A percentile compares a stretch with the other conserved stretches of the same genome.
Conservation (phyloP, 2,797 vertebrate genomes). For the Paguma larvata region DNA sequence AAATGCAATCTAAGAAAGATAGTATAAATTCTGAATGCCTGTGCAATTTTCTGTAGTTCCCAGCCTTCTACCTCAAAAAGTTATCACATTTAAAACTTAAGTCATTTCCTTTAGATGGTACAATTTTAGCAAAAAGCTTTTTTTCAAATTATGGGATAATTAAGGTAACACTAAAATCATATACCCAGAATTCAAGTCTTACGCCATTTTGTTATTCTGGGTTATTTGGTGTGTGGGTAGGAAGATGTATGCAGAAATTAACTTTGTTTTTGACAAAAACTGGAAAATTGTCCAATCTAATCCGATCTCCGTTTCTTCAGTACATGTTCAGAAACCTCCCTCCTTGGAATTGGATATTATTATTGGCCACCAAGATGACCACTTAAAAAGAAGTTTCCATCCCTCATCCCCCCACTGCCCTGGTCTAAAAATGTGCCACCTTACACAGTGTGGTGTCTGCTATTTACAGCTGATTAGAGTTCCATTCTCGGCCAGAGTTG, state of each 20-base stretch:
- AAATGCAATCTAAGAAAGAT: slow-evolving; percentile 65
- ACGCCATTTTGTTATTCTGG: not conserved
- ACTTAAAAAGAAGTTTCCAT: slow-evolving; percentile 1
- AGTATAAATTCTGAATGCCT: slow-evolving; percentile 67
- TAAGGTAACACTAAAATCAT: slow-evolving; percentile 24
- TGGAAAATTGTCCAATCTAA: not conserved
- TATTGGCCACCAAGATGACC: not conserved
- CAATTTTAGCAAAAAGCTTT: slow-evolving; percentile 57
- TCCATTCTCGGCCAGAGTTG: not conserved
- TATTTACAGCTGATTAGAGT: not conserved
- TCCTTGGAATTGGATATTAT: not conserved
- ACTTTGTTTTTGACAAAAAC: not conserved
- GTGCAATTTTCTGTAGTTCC: slow-evolving; percentile 60
- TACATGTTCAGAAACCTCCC: not conserved
- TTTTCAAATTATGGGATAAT: slow-evolving; percentile 55
- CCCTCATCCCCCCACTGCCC: not conserved
- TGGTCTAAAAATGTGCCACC: not conserved
- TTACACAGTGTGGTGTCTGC: not conserved
- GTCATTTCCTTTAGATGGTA: slow-evolving; percentile 31
- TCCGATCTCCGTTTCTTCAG: not conserved
- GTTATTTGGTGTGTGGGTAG: not conserved
- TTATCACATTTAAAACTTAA: slow-evolving; percentile 61
- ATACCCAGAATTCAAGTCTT: not conserved
- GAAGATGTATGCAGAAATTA: not conserved
- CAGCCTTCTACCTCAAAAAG: slow-evolving; percentile 59